These are phyloP conservation scores for Austrofundulus limnaeus DNA, from an alignment of 2,113 vertebrate species.

Conservation along the genomic window DNA sequence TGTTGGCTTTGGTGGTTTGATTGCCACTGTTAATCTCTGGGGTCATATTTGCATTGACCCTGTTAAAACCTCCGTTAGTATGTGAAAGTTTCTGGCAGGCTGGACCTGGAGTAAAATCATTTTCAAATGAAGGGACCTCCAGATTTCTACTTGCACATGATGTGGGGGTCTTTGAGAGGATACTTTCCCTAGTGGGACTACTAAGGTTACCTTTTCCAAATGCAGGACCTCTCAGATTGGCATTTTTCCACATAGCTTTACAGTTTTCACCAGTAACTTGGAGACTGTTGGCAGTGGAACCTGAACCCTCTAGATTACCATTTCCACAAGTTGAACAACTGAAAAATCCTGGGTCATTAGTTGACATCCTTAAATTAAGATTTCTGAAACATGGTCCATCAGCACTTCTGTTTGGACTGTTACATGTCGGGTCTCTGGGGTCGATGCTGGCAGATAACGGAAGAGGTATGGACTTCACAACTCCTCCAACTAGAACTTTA, in stretches of 20 bases:
- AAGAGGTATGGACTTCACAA: neutral
- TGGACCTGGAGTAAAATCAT: neutral
- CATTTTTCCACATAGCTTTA: neutral
- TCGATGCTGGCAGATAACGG: neutral
- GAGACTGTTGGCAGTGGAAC: neutral
- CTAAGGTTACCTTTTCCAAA: constrained; percentile 9
- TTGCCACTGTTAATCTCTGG: constrained; percentile 8
- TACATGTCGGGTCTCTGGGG: neutral
- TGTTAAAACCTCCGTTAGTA: neutral
- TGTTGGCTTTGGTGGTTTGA: neutral
- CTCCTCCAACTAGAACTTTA: neutral
- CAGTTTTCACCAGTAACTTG: constrained; percentile 8
- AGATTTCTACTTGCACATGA: constrained; percentile 2
- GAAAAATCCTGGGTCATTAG: constrained; percentile 12
- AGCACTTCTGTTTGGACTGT: neutral
- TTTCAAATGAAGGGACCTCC: constrained; percentile 3
- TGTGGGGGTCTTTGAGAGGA: neutral
- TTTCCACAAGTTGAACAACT: neutral
- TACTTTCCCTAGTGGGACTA: constrained; percentile 2
- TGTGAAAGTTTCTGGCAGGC: constrained; percentile 8
- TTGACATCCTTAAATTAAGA: neutral
- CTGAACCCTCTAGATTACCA: neutral
- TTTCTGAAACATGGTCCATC: constrained; percentile 31
- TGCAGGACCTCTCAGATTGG: neutral
- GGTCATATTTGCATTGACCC: neutral